A percentile compares a stretch with the other conserved stretches of the same genome.
Evolutionary conservation across 1,140 invertebrate species (phyloP).

Genomic region (Dendroctonus valens): DNA sequence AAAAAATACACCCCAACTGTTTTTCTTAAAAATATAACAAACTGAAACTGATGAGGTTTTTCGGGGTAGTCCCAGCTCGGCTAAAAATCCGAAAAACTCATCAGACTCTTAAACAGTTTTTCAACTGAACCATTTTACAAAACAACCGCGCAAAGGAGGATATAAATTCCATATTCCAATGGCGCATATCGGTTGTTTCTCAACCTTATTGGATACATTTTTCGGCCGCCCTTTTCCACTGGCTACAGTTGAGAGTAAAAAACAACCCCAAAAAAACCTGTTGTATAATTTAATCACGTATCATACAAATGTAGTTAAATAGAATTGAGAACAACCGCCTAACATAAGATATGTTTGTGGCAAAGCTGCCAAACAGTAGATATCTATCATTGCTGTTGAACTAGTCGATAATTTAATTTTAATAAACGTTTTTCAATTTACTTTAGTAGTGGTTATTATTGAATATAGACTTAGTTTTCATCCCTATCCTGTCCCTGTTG

Average conservation of each 20-base stretch:
- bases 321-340: not conserved
- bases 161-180: no score
- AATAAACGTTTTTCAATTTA: constrained; percentile 41
- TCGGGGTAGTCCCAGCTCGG: no score
- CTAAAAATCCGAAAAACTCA: no score
- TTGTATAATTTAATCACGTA: not conserved
- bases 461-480: constrained; percentile 37
- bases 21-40: no score
- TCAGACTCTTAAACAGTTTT: no score
- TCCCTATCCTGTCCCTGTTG: constrained; percentile 21
- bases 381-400: not conserved
- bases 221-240: not conserved
- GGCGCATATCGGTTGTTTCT: no score
- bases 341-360: not conserved
- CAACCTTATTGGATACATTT: no score
- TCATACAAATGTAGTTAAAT: not conserved
- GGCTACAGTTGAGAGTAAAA: not conserved
- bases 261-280: not conserved
- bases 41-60: no score
- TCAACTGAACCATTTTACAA: no score
- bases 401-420: constrained; percentile 14
- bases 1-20: no score
- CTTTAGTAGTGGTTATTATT: constrained; percentile 41
- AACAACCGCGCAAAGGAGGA: no score
- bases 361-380: no score